These are phyloP conservation scores for Alcedo atthis DNA, from an alignment of 2,797 vertebrate genomes.

Conservation along the genomic window DNA sequence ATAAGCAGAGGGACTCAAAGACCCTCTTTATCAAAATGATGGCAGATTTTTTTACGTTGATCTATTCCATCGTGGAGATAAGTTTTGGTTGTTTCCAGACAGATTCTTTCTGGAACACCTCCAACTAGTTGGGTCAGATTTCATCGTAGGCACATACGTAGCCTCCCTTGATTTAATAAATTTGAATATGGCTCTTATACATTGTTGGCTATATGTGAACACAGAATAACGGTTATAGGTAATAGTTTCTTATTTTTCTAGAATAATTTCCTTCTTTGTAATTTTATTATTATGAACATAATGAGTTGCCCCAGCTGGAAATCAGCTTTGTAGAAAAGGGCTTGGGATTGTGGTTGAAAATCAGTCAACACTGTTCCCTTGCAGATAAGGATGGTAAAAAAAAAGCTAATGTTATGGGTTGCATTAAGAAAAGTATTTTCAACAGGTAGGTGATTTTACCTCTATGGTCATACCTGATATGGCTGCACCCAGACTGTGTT, in stretches of 20 bases:
- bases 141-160: background rate
- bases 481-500: too few species aligned
- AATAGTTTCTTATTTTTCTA: background rate
- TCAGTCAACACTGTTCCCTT: background rate
- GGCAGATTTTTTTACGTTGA: background rate
- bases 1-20: background rate
- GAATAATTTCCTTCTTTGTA: background rate
- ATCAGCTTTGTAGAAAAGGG: background rate
- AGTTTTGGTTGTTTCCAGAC: background rate
- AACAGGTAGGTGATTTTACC: background rate
- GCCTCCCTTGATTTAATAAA: background rate
- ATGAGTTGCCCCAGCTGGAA: background rate
- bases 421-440: background rate
- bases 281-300: background rate
- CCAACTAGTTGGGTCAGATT: background rate
- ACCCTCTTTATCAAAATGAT: background rate
- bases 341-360: background rate
- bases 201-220: background rate
- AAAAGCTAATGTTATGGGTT: background rate
- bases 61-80: background rate
- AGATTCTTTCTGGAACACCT: background rate
- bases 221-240: background rate
- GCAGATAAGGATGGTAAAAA: background rate
- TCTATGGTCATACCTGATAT: background rate
- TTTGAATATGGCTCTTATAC: background rate